phyloP scores from a whole-genome alignment of 1,140 invertebrate species.

The Dreissena polymorpha region DNA sequence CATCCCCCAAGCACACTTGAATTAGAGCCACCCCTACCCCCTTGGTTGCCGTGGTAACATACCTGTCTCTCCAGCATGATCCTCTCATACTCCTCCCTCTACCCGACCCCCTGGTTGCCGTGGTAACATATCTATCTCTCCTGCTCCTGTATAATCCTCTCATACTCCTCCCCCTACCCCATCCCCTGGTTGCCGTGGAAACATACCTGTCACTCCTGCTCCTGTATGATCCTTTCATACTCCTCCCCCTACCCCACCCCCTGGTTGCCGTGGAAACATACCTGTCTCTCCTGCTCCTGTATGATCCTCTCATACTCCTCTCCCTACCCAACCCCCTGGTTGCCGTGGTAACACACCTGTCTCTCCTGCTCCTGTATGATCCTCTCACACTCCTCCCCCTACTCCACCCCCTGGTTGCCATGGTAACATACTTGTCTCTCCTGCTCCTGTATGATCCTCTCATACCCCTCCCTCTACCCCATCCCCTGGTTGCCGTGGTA shows the following conservation, averaged over 20 bases:
- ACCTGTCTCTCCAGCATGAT: too few species aligned
- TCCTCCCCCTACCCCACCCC: too few species aligned
- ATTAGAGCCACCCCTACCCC: too few species aligned
- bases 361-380: neutral
- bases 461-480: neutral
- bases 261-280: neutral
- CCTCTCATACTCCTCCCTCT: too few species aligned
- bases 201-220: neutral
- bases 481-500: neutral
- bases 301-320: conserved; percentile 80
- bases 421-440: neutral
- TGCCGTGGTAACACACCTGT: neutral
- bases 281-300: conserved; percentile 40
- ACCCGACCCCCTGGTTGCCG: too few species aligned
- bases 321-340: too few species aligned
- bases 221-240: too few species aligned
- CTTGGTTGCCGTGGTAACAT: too few species aligned
- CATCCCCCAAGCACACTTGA: too few species aligned
- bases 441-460: neutral
- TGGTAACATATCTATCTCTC: neutral
- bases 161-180: neutral
- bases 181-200: too few species aligned
- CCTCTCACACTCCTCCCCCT: neutral
- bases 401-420: neutral
- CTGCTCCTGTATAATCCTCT: neutral